phyloP scores from a whole-genome alignment of 2,888 invertebrate species.

The Caenorhabditis sp. region DNA sequence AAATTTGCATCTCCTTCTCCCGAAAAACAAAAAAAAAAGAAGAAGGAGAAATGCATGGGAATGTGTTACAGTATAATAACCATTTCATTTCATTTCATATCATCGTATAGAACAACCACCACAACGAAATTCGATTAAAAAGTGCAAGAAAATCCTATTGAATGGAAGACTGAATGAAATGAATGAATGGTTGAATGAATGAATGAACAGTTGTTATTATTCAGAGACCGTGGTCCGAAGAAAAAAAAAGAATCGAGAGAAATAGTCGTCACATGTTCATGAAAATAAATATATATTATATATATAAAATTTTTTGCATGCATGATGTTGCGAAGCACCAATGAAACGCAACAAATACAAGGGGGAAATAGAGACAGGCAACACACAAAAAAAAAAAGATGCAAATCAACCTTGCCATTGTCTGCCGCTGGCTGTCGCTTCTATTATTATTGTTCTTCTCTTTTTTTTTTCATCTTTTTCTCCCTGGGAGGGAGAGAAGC shows the following conservation, averaged over 20 bases:
- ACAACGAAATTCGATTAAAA: background rate
- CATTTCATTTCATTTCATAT: no score
- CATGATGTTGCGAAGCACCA: background rate
- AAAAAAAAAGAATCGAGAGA: background rate
- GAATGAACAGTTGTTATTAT: background rate
- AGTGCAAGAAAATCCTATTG: background rate
- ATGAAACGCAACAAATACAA: background rate
- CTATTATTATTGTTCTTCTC: constrained; percentile 1
- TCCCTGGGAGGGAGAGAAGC: constrained; percentile 4
- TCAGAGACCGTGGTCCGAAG: background rate
- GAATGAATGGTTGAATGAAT: background rate
- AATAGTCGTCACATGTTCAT: background rate
- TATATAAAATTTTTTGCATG: background rate
- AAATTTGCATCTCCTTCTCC: background rate
- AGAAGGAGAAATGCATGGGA: no score
- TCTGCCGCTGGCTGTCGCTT: constrained; percentile 12
- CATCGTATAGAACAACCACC: background rate
- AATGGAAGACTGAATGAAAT: background rate
- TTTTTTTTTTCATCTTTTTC: constrained; percentile 14
- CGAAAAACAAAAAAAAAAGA: background rate
- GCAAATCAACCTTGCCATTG: constrained; percentile 38
- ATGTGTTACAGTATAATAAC: no score
- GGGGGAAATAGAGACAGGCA: background rate
- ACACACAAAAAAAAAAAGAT: constrained; percentile 5
- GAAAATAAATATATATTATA: background rate